Evolutionary conservation across 1,140 invertebrate genomes (phyloP).

Genomic region (Zeugodacus cucurbitae): DNA sequence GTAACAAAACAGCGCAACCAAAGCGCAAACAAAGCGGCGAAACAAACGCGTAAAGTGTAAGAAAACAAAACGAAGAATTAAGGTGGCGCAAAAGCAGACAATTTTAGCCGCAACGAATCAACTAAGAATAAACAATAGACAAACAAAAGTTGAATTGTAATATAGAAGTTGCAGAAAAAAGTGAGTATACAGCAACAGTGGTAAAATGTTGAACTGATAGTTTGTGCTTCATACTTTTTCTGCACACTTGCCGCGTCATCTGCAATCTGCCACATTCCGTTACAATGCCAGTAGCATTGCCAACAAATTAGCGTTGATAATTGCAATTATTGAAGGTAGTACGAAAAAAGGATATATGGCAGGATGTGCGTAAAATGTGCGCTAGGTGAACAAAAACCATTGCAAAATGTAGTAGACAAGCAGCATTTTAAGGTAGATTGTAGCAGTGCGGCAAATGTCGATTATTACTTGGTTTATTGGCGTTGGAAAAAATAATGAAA

Average conservation of each 20-base stretch:
- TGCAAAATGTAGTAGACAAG: neutral
- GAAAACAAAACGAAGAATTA: neutral
- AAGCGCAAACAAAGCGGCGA: neutral
- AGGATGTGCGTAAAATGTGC: neutral
- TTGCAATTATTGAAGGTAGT: conserved; percentile 23
- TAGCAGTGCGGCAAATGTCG: neutral
- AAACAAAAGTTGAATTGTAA: neutral
- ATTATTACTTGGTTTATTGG: neutral
- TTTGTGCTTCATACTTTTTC: neutral
- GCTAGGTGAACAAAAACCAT: neutral
- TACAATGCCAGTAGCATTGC: conserved; percentile 13
- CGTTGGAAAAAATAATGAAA: neutral
- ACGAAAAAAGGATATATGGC: conserved; percentile 11
- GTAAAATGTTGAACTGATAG: neutral
- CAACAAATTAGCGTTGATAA: conserved; percentile 35
- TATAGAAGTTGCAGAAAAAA: neutral
- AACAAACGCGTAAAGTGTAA: neutral
- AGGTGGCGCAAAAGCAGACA: neutral
- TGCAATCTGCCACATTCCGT: neutral
- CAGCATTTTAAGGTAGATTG: neutral
- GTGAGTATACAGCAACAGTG: neutral
- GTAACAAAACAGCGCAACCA: neutral
- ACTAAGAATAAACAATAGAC: neutral
- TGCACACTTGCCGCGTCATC: conserved; percentile 14
- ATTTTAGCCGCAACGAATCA: neutral